Percentiles rank a stretch among this genome's conserved stretches.
phyloP scores from a whole-genome alignment of 2,888 invertebrate species.

The Erebia epiphron region DNA sequence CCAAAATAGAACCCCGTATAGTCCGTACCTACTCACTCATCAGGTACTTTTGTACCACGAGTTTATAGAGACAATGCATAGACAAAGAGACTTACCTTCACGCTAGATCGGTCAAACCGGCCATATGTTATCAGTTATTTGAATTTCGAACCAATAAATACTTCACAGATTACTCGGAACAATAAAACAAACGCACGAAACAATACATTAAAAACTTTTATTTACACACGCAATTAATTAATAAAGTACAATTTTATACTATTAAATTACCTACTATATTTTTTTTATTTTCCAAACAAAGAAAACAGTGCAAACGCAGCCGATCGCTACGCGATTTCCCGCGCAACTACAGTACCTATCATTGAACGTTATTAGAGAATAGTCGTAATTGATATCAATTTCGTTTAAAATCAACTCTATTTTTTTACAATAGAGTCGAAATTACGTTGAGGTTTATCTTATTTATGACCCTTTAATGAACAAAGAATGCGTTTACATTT shows the following conservation, averaged over 20 bases:
- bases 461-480: conserved; percentile 2
- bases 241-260: not conserved
- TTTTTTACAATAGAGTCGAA: not conserved
- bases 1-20: too few species aligned
- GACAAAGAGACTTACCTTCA: conserved; percentile 25
- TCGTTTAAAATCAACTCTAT: not conserved
- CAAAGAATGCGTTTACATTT: not conserved
- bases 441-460: not conserved
- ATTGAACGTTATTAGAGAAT: conserved; percentile 10
- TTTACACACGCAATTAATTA: not conserved
- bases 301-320: conserved; percentile 40
- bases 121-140: conserved; percentile 12
- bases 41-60: too few species aligned
- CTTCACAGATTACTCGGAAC: conserved; percentile 12
- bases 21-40: too few species aligned
- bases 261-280: not conserved
- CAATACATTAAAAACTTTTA: not conserved
- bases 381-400: not conserved
- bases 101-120: conserved; percentile 14
- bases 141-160: conserved; percentile 12
- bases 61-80: not conserved
- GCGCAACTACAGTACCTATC: conserved; percentile 63
- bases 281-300: conserved; percentile 15
- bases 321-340: conserved; percentile 57
- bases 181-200: conserved; percentile 11